phyloP scores from a whole-genome alignment of 2,888 invertebrate genomes.

The Macaria liturata region DNA sequence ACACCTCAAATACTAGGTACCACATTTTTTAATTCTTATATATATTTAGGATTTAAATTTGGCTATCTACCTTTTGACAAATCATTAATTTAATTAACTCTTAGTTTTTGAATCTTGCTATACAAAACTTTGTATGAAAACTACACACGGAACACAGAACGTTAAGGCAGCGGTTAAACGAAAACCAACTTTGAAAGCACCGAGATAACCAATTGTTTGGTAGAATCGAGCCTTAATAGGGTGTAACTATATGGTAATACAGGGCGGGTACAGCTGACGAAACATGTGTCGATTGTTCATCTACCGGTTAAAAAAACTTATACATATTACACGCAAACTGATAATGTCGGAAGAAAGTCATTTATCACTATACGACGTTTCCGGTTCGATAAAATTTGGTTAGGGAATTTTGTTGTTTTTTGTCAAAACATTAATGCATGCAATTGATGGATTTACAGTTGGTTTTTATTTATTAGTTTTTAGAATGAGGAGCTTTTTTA shows the following conservation, averaged over 20 bases:
- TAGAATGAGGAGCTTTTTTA: too few relatives aligned
- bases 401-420: not conserved
- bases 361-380: slow-evolving; percentile 37
- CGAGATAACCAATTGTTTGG: slow-evolving; percentile 7
- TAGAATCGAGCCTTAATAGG: slow-evolving; percentile 22
- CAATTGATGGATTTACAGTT: too few relatives aligned
- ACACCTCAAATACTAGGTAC: too few relatives aligned
- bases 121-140: too few relatives aligned
- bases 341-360: slow-evolving; percentile 51
- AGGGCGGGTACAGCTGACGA: slow-evolving; percentile 68
- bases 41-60: too few relatives aligned
- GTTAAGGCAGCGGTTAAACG: not conserved
- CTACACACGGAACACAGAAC: not conserved
- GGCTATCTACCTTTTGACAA: too few relatives aligned
- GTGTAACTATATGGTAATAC: slow-evolving; percentile 73
- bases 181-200: slow-evolving; percentile 4
- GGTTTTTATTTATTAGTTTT: too few relatives aligned
- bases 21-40: too few relatives aligned
- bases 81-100: too few relatives aligned
- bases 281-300: slow-evolving; percentile 69
- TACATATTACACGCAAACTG: slow-evolving; percentile 48
- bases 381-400: slow-evolving; percentile 31
- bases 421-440: too few relatives aligned
- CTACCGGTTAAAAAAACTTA: slow-evolving; percentile 50
- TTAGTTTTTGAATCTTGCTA: too few relatives aligned